These are phyloP conservation scores for Orchestia grillus DNA, from an alignment of 1,140 invertebrate genomes.

Conservation along the genomic window DNA sequence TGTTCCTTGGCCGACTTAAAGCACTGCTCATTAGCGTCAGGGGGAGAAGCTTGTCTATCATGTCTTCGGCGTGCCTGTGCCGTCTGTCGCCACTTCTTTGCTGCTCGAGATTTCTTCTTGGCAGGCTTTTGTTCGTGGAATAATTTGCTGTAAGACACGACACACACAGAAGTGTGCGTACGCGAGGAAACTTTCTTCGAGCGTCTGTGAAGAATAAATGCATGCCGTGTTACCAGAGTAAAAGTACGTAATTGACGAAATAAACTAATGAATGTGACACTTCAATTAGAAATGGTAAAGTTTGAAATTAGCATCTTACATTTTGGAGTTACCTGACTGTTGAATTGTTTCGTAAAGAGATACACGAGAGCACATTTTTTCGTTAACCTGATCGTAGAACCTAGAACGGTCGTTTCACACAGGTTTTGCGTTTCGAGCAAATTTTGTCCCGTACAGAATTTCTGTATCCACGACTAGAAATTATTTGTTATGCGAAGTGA, in stretches of 20 bases:
- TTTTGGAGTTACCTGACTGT: too few relatives aligned
- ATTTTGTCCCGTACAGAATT: too few relatives aligned
- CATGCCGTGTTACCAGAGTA: neutral
- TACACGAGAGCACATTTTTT: too few relatives aligned
- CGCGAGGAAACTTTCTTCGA: neutral
- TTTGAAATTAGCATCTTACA: too few relatives aligned
- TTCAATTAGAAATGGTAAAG: too few relatives aligned
- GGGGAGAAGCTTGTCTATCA: neutral
- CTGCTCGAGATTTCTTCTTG: neutral
- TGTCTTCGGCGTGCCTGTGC: neutral
- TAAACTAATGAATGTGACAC: too few relatives aligned
- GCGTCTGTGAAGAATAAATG: neutral
- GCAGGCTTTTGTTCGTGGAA: neutral
- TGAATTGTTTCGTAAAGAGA: too few relatives aligned
- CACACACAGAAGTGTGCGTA: neutral
- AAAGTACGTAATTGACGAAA: neutral
- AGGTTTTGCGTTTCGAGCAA: too few relatives aligned
- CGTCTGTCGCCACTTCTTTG: neutral
- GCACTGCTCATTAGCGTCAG: neutral
- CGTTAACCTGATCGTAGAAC: too few relatives aligned
- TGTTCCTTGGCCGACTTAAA: neutral
- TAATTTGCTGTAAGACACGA: neutral
- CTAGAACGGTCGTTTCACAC: too few relatives aligned
- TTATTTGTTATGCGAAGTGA: too few relatives aligned
- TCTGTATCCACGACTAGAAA: too few relatives aligned